These are phyloP conservation scores for Bolborhynchus lineola DNA, from an alignment of 2,113 vertebrate genomes.

Conservation along the genomic window DNA sequence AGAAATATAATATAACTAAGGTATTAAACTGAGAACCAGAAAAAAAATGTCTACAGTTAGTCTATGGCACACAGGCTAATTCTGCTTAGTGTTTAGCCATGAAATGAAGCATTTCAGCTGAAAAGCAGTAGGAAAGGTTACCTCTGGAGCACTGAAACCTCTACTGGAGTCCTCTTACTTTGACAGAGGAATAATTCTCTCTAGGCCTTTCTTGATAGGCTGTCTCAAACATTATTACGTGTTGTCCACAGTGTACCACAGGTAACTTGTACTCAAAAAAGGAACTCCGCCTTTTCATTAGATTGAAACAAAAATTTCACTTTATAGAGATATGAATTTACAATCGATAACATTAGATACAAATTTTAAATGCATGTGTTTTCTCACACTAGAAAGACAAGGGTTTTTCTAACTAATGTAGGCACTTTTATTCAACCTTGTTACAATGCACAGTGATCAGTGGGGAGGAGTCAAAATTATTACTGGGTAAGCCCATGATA, in stretches of 20 bases:
- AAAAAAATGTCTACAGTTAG: background rate
- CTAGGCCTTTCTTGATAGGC: background rate
- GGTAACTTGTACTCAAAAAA: background rate
- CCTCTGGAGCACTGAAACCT: background rate
- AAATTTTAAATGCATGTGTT: background rate
- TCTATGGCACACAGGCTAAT: background rate
- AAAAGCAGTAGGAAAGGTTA: background rate
- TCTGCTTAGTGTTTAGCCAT: background rate
- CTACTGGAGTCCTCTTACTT: background rate
- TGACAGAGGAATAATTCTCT: background rate
- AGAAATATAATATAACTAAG: background rate
- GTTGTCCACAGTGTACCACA: background rate
- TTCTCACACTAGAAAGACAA: background rate
- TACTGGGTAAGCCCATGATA: background rate
- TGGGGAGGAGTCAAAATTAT: background rate
- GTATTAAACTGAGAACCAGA: background rate
- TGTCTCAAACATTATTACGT: background rate
- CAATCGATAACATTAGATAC: background rate
- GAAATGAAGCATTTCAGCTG: background rate
- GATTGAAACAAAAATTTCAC: background rate
- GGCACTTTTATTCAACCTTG: background rate
- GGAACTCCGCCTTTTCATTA: background rate
- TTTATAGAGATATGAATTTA: background rate
- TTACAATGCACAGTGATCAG: background rate
- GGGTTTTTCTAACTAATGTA: background rate